These are phyloP conservation scores for Heliconius hortense DNA, from an alignment of 2,888 invertebrate species.

Conservation along the genomic window DNA sequence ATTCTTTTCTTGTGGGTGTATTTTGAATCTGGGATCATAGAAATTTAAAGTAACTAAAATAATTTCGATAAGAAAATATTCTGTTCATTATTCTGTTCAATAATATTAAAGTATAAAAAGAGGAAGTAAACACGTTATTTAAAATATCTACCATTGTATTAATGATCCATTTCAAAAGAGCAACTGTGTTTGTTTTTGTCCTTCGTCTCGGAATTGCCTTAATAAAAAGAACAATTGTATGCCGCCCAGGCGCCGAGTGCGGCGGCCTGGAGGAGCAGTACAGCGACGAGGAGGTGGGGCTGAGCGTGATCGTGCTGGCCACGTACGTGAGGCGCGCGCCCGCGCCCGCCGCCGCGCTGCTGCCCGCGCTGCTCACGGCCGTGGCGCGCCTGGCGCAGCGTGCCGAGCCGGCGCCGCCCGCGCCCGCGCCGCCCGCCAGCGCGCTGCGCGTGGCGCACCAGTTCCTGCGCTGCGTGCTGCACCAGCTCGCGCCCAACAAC, in stretches of 20 bases:
- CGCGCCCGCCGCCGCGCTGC: conserved; percentile 94
- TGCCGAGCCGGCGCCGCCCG: conserved; percentile 84
- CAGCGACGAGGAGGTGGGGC: conserved; percentile 97
- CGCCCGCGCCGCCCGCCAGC: conserved; percentile 97
- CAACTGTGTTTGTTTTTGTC: too few relatives aligned
- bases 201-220: too few relatives aligned
- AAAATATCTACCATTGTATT: too few relatives aligned
- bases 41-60: too few relatives aligned
- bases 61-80: too few relatives aligned
- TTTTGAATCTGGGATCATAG: too few relatives aligned
- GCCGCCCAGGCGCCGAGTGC: conserved; percentile 91
- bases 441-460: conserved; percentile 98
- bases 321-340: conserved; percentile 99
- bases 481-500: conserved; percentile 98
- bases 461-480: conserved; percentile 96
- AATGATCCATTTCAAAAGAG: too few relatives aligned
- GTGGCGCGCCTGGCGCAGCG: conserved; percentile 87
- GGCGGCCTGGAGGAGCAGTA: conserved; percentile 94
- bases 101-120: too few relatives aligned
- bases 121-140: too few relatives aligned
- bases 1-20: too few relatives aligned
- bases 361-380: conserved; percentile 94
- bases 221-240: too few relatives aligned
- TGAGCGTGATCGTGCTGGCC: conserved; percentile 95
- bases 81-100: too few relatives aligned